Base-by-base conservation (phyloP, 2,113 vertebrate genomes). In the Myrmophylax atrothorax region DNA sequence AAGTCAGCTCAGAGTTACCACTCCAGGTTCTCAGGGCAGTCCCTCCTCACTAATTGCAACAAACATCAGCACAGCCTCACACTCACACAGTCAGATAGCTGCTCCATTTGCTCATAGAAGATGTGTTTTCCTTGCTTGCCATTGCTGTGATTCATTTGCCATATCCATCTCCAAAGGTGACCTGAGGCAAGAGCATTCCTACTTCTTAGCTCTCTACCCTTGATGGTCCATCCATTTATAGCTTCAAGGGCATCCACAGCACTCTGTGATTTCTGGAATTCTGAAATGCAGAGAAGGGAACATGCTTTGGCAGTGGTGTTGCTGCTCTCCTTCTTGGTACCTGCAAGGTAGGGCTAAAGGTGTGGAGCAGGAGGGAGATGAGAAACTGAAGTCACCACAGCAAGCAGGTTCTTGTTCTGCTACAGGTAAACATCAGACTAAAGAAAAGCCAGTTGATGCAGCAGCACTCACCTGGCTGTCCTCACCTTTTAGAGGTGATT, bases 181-280 rank as follows among this genome's bases (percentile, higher is more conserved):
- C 97, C 94, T 1, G 98, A 97, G 33, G 98, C 99, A n/a, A 99
- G 94, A 18, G 98, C 97, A 9, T 93, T 95, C 63, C 98, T 96
- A 44, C 96, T 97, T 87, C 91, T 90, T 11, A 98, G 91, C 90
- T 91, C 62, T 49, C 94, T 40, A 42, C 93, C 80, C 88, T 93
- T 84, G 82, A 68, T 10, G 3, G 29, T 92, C 79, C 94, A 85
- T n/a, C 75, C 74, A 9, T 92, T 92, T 70, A 98, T 83, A 69
- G 92, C 75, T 50, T 64, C 28, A 8, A 98, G 95, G 18, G 98
- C 99, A 14, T 67, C 87, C 2, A 66, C 24, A 35, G 97, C 98
- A 46, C 95, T 97, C 55, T 97, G 92, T 5, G 86, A 53, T n/a
- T 76, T 96, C 94, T 90, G 94, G 91, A 99, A 99, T 95, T 97